Evolutionary conservation across 2,797 vertebrate genomes (phyloP).

Genomic region (Falco berigora): DNA sequence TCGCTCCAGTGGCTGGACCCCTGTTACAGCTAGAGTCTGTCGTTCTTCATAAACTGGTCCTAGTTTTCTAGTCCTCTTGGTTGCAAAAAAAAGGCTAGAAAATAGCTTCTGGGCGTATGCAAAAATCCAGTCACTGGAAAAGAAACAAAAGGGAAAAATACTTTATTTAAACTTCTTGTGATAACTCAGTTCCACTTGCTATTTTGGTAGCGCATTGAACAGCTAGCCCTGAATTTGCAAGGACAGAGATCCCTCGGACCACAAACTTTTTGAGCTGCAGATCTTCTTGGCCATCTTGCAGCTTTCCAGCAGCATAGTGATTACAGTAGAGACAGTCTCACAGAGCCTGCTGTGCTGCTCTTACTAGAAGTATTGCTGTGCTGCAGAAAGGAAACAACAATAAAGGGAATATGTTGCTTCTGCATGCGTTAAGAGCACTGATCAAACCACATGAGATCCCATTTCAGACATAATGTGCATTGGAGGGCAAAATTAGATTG

Average conservation of each 20-base stretch:
- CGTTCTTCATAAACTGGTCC: not conserved
- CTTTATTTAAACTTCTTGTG: not conserved
- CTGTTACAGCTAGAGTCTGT: not conserved
- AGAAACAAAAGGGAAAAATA: not conserved
- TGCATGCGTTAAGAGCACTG: conserved; percentile 70
- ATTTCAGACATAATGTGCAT: conserved; percentile 81
- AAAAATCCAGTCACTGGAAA: not conserved
- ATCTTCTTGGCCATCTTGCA: not conserved
- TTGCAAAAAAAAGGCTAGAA: not conserved
- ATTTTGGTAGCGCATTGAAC: not conserved
- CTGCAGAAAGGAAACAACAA: conserved; percentile 64
- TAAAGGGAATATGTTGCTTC: conserved; percentile 70
- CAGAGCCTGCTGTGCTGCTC: conserved; percentile 65
- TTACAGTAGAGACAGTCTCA: conserved; percentile 29
- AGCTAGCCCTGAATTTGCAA: not conserved
- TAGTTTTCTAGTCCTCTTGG: not conserved
- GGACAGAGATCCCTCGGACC: not conserved
- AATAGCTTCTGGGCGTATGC: not conserved
- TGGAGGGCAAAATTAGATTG: conserved; percentile 86
- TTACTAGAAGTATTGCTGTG: conserved; percentile 64
- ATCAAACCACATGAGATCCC: conserved; percentile 83
- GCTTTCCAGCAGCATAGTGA: not conserved
- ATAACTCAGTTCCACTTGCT: accelerated
- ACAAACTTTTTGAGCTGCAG: not conserved
- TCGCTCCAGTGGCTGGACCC: not conserved